Evolutionary conservation across 2,113 vertebrate species (phyloP), one percentile per base, ranked within the genome.

Genomic region (Monopterus albus): DNA sequence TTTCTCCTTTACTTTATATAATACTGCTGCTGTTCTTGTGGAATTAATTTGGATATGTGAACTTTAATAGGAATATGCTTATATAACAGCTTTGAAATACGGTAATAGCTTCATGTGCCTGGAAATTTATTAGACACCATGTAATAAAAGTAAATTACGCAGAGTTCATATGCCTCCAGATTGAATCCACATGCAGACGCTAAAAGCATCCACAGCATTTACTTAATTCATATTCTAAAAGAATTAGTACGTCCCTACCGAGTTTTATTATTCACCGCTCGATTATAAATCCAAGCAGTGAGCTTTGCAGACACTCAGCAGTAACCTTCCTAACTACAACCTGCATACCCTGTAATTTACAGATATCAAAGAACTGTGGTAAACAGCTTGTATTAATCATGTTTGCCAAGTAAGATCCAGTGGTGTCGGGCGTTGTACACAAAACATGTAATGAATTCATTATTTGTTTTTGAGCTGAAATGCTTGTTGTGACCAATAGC

Each of bases 351-450:
- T 35, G 0, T 72, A 17, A 67, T 50, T 58, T 63, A 21, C 40
- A 20, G 20, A 69, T 18, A 29, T 26, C 2, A 2, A 55, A 43
- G 52, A 43, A 63, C 21, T 14, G 7, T 36, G 35, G 31, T 66
- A 18, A 75, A 56, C 51, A 21, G 3, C 26, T 65, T 7, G 10
- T 25, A 52, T 40, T 38, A 68, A 52, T 64, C 40, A 28, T 43
- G 46, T 65, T 67, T 56, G 46, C 33, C 25, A 63, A 52, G 26
- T 26, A 18, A 40, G 23, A 58, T 10, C 17, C 23, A 46, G 36
- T 14, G 39, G n/a, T 82, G 56, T 43, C 39, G 31, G 35, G 13
- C 26, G 26, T 5, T 47, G 2, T 6, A 3, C 21, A 6, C 26
- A 21, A 33, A 56, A 28, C 21, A 51, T 14, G 1, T 9, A 40